Percentiles rank a stretch among this genome's conserved stretches.
Evolutionary conservation across 2,888 invertebrate genomes (phyloP).

Genomic region (Ditylenchus weischeri): DNA sequence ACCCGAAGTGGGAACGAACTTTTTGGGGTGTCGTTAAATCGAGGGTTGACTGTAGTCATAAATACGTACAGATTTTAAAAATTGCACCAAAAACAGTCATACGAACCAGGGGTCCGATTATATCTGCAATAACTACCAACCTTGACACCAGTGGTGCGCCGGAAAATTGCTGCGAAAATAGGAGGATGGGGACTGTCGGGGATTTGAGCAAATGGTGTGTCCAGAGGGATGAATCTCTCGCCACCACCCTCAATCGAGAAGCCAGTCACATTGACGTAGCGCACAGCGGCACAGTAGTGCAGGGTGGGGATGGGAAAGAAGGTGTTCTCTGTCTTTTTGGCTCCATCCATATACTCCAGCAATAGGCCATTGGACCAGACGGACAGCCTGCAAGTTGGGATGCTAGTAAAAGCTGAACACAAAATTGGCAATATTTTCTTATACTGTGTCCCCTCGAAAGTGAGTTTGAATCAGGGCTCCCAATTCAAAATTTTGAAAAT

Average conservation of each 20-base stretch:
- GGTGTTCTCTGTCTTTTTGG: constrained; percentile 81
- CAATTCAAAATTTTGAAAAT: no score
- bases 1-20: no score
- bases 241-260: constrained; percentile 60
- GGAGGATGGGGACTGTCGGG: constrained; percentile 91
- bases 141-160: constrained; percentile 92
- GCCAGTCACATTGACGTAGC: constrained; percentile 75
- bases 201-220: constrained; percentile 89
- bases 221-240: constrained; percentile 76
- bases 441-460: no score
- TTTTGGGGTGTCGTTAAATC: no score
- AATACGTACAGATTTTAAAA: no score
- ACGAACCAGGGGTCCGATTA: no score
- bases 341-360: constrained; percentile 91
- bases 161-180: constrained; percentile 90
- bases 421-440: no score
- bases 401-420: no score
- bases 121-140: constrained; percentile 60
- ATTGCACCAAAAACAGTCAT: background rate
- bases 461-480: no score
- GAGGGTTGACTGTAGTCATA: no score
- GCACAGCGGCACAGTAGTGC: constrained; percentile 88
- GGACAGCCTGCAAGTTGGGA: constrained; percentile 63
- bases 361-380: constrained; percentile 92
- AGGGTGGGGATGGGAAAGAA: constrained; percentile 93